Percentiles rank a stretch among this genome's conserved stretches.
Conservation (phyloP, 2,888 invertebrate genomes). For the Orchesella flavescens region DNA sequence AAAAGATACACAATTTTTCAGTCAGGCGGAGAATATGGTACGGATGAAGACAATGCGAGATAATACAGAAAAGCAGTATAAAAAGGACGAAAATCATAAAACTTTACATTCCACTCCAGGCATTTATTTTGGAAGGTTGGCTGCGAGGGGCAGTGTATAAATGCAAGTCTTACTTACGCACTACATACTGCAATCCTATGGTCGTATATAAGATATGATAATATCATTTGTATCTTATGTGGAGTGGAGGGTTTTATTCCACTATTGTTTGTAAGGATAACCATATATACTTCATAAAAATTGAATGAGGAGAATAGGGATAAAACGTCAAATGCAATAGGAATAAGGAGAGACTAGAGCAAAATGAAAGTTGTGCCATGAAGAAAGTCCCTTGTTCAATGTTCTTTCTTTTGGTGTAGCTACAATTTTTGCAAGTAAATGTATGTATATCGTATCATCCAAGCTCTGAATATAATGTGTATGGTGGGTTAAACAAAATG, state of each 20-base stretch:
- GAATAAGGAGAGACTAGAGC: too few species aligned
- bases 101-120: conserved; percentile 24
- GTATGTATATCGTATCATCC: too few species aligned
- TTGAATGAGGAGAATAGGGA: neutral
- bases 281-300: neutral
- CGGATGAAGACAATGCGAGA: conserved; percentile 4
- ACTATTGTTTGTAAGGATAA: neutral
- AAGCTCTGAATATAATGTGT: neutral
- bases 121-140: neutral
- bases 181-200: neutral
- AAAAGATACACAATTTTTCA: too few species aligned
- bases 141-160: neutral
- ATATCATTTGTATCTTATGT: neutral
- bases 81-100: conserved; percentile 6
- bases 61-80: neutral
- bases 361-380: too few species aligned
- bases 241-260: neutral
- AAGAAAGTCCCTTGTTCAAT: too few species aligned
- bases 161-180: neutral
- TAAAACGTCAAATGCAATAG: neutral
- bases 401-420: neutral
- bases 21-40: too few species aligned
- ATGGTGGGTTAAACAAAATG: too few species aligned
- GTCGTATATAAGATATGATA: neutral
- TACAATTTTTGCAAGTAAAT: neutral